Evolutionary conservation across 1,140 invertebrate species (phyloP).

Genomic region (Anadara kagoshimensis): DNA sequence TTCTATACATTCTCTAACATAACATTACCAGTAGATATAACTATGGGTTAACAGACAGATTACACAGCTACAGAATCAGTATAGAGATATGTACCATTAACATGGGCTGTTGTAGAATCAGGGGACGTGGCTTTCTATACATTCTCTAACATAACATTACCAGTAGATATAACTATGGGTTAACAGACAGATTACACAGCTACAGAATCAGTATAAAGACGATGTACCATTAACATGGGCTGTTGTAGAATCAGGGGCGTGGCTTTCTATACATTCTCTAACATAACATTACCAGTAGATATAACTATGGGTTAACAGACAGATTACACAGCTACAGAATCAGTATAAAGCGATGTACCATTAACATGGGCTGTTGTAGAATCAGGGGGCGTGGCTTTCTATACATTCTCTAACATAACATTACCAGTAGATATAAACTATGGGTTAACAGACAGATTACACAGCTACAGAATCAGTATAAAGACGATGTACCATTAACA

Average conservation of each 20-base stretch:
- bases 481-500: slow-evolving; percentile 57
- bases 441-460: no score
- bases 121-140: slow-evolving; percentile 66
- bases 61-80: neutral
- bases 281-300: neutral
- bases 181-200: no score
- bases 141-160: slow-evolving; percentile 1
- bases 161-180: neutral
- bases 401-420: slow-evolving; percentile 12
- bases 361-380: slow-evolving; percentile 67
- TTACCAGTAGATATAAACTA: neutral
- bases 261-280: slow-evolving; percentile 53
- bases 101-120: slow-evolving; percentile 65
- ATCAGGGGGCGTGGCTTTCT: slow-evolving; percentile 65
- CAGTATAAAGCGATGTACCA: slow-evolving; percentile 45
- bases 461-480: neutral
- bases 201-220: slow-evolving; percentile 35
- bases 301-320: no score
- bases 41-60: no score
- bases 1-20: slow-evolving; percentile 49
- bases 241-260: slow-evolving; percentile 65
- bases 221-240: slow-evolving; percentile 62
- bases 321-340: neutral
- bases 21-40: neutral
- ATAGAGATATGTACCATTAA: slow-evolving; percentile 55